phyloP scores from a whole-genome alignment of 2,888 invertebrate genomes.

The Agonopterix alstromeriana region DNA sequence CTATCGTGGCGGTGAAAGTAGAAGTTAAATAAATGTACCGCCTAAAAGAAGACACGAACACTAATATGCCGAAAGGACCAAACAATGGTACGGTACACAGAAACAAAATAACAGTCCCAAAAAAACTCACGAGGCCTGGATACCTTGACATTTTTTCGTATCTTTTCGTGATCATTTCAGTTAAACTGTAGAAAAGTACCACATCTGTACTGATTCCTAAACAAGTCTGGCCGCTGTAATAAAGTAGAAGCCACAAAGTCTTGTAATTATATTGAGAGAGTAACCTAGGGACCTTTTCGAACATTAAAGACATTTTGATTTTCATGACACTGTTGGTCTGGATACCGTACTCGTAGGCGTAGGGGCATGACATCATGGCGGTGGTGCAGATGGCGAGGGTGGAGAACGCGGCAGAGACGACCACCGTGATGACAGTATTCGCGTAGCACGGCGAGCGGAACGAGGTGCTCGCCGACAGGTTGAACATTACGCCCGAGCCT shows the following conservation, averaged over 20 bases:
- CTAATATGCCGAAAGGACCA: slow-evolving; percentile 27
- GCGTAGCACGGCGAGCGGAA: slow-evolving; percentile 55
- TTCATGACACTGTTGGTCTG: slow-evolving; percentile 21
- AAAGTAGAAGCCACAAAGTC: slow-evolving; percentile 35
- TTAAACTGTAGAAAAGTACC: slow-evolving; percentile 31
- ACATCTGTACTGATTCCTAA: slow-evolving; percentile 31
- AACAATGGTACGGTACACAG: slow-evolving; percentile 40
- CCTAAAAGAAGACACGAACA: slow-evolving; percentile 23
- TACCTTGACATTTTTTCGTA: slow-evolving; percentile 27
- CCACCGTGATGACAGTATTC: slow-evolving; percentile 39
- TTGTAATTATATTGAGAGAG: slow-evolving; percentile 32
- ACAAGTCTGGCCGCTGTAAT: slow-evolving; percentile 32
- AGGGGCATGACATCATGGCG: slow-evolving; percentile 53
- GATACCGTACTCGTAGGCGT: slow-evolving; percentile 32
- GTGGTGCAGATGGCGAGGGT: slow-evolving; percentile 30
- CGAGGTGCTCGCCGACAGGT: slow-evolving; percentile 33
- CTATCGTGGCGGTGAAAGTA: slow-evolving; percentile 32
- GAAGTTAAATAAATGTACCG: slow-evolving; percentile 22
- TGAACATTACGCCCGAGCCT: slow-evolving; percentile 46
- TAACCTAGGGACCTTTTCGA: slow-evolving; percentile 49
- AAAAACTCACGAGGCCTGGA: slow-evolving; percentile 35
- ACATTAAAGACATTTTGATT: slow-evolving; percentile 29
- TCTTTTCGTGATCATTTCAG: slow-evolving; percentile 32
- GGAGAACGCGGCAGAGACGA: slow-evolving; percentile 24
- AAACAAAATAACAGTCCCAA: slow-evolving; percentile 26